Conservation (phyloP, 2,888 invertebrate genomes). For the Entomobrya proxima region DNA sequence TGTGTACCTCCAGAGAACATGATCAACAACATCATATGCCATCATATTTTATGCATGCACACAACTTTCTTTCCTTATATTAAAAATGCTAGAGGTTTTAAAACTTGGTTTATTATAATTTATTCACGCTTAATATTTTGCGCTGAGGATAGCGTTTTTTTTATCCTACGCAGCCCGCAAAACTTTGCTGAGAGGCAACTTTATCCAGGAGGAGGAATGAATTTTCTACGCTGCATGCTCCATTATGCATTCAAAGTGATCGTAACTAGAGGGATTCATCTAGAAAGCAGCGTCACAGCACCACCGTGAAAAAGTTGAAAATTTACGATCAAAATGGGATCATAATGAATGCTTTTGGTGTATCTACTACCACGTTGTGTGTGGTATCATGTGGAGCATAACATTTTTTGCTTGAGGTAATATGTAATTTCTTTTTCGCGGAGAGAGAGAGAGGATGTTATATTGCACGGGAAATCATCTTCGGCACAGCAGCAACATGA, state of each 20-base stretch:
- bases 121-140: constrained; percentile 20
- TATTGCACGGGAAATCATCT: constrained; percentile 36
- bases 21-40: background rate
- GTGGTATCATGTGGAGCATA: background rate
- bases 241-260: background rate
- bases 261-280: background rate
- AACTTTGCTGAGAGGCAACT: too few relatives aligned
- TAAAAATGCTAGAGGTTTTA: background rate
- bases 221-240: background rate
- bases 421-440: constrained; percentile 1
- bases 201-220: background rate
- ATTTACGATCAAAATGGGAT: constrained; percentile 30
- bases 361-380: background rate
- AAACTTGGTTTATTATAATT: background rate
- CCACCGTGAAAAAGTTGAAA: constrained; percentile 30
- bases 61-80: background rate
- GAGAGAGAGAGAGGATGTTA: background rate
- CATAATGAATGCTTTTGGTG: background rate
- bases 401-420: background rate
- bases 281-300: background rate
- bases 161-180: too few relatives aligned
- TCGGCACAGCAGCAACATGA: background rate
- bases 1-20: background rate
- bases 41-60: background rate
- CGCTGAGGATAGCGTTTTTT: background rate